Percentiles rank a stretch among this genome's conserved stretches.
These are phyloP conservation scores for Leptopterna dolabrata DNA, from an alignment of 2,888 invertebrate species.

Conservation along the genomic window DNA sequence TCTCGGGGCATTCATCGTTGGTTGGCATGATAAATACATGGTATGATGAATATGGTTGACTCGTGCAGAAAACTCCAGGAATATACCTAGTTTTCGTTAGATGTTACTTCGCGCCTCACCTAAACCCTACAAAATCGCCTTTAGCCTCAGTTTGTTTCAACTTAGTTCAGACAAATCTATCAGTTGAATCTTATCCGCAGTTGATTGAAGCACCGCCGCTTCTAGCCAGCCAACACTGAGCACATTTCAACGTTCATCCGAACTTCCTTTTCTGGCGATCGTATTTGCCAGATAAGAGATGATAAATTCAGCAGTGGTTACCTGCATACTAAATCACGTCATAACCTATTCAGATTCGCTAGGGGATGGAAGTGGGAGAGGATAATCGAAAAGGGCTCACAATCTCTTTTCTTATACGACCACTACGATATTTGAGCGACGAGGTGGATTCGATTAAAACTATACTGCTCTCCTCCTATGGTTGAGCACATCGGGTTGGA, in stretches of 20 bases:
- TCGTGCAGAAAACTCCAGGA: no score
- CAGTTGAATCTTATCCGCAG: no score
- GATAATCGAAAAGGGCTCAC: slow-evolving; percentile 3
- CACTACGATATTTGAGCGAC: background rate
- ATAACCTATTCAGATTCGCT: background rate
- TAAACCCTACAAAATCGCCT: no score
- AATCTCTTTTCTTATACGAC: background rate
- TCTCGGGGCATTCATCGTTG: no score
- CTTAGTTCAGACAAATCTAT: no score
- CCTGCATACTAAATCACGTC: background rate
- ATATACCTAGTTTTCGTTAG: no score
- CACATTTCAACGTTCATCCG: background rate
- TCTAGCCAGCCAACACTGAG: background rate
- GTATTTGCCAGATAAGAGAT: background rate
- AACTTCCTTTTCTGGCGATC: background rate
- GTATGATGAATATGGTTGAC: no score
- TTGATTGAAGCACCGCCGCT: no score
- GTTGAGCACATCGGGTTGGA: background rate
- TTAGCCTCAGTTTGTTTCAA: no score
- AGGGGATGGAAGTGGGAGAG: background rate
- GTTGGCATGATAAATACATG: no score
- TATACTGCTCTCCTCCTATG: background rate
- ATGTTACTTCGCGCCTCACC: no score
- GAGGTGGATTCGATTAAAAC: background rate
- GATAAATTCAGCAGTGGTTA: background rate